phyloP scores from a whole-genome alignment of 2,797 vertebrate species.

The Crenuchus spilurus region DNA sequence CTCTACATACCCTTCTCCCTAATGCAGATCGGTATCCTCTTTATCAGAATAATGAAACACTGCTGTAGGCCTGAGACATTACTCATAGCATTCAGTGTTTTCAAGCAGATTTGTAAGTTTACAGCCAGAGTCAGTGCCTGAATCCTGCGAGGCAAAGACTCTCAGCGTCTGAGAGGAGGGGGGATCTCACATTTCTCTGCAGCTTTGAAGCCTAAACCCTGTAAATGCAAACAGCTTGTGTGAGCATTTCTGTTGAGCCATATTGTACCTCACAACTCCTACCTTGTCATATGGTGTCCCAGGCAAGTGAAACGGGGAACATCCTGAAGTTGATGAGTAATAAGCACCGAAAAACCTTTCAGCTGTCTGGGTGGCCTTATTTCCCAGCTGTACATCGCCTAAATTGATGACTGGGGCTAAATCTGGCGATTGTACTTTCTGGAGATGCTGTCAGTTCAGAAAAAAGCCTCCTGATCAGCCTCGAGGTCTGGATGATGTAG shows the following conservation, averaged over 20 bases:
- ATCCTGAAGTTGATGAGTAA: background rate
- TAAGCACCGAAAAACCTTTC: background rate
- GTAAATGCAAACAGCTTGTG: slow-evolving; percentile 8
- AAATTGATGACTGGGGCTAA: background rate
- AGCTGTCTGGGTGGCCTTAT: background rate
- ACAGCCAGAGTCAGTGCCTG: background rate
- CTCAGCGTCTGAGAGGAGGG: background rate
- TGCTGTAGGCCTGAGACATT: background rate
- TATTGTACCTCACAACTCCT: background rate
- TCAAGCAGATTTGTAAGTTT: background rate
- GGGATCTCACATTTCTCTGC: background rate
- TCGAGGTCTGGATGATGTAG: background rate
- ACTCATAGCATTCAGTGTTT: background rate
- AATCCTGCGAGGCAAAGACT: background rate
- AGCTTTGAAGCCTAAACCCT: background rate
- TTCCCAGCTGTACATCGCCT: background rate
- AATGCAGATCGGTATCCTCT: background rate
- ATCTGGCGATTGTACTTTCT: background rate
- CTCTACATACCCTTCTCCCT: no score
- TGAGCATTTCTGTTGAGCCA: background rate
- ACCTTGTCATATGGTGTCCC: background rate
- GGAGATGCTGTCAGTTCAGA: background rate
- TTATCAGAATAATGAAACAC: background rate
- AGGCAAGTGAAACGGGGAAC: background rate
- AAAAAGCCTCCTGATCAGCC: background rate